These are phyloP conservation scores for Echeneis naucrates DNA, from an alignment of 2,797 vertebrate genomes.

Conservation along the genomic window DNA sequence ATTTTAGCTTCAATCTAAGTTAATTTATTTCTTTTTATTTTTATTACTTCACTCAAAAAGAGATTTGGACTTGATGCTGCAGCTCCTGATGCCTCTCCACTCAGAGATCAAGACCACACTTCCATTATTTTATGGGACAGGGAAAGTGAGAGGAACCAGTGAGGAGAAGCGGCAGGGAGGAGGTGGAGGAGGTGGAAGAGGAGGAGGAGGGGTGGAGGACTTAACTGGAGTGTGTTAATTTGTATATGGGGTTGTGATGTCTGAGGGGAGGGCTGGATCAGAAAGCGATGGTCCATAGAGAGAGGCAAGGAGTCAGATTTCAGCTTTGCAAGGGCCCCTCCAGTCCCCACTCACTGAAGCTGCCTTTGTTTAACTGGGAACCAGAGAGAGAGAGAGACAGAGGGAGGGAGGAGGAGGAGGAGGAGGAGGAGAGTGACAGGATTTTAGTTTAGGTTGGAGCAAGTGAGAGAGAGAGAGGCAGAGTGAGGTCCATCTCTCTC, in stretches of 20 bases:
- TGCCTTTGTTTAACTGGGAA: conserved; percentile 90
- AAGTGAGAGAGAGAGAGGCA: conserved; percentile 50
- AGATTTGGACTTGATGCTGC: conserved; percentile 17
- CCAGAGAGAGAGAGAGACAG: conserved; percentile 57
- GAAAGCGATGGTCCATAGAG: conserved; percentile 76
- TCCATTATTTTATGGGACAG: conserved; percentile 16
- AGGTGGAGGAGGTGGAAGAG: conserved; percentile 44
- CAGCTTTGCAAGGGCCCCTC: conserved; percentile 83
- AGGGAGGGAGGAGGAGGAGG: not conserved
- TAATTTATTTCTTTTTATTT: too few species aligned
- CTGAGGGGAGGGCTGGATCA: conserved; percentile 75
- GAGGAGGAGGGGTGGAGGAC: conserved; percentile 42
- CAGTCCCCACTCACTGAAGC: conserved; percentile 87
- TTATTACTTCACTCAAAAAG: conserved; percentile 3
- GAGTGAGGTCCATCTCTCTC: conserved; percentile 76
- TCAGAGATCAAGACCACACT: conserved; percentile 53
- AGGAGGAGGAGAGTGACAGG: conserved; percentile 43
- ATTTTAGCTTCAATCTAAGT: conserved; percentile 15
- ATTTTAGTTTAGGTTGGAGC: conserved; percentile 67
- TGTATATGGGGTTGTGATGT: conserved; percentile 69
- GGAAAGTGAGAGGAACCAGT: conserved; percentile 54
- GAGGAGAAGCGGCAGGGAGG: conserved; percentile 49
- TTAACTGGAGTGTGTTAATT: conserved; percentile 72
- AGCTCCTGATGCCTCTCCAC: conserved; percentile 4
- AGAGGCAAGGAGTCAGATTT: conserved; percentile 87